Conservation (phyloP, 2,888 invertebrate genomes). For the Odontocerum albicorne region DNA sequence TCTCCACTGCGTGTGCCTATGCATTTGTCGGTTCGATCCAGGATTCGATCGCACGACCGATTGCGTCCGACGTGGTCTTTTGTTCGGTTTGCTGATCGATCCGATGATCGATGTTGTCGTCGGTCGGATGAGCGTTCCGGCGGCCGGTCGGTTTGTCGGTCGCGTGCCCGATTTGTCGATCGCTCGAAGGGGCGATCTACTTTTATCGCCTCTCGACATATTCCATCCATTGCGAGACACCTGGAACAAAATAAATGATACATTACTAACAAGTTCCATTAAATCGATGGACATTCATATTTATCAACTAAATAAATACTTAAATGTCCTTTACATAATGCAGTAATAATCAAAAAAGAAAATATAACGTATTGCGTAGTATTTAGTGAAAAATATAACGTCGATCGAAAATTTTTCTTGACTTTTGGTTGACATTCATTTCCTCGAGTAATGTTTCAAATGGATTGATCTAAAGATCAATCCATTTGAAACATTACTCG, state of each 20-base stretch:
- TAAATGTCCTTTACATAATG: too few species aligned
- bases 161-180: constrained; percentile 6
- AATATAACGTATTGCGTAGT: too few species aligned
- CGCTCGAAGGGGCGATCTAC: constrained; percentile 18
- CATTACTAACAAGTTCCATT: not conserved
- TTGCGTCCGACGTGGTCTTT: constrained; percentile 3
- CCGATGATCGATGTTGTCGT: constrained; percentile 6
- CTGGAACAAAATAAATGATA: constrained; percentile 9
- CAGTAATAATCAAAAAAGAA: too few species aligned
- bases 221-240: constrained; percentile 20
- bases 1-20: not conserved
- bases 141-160: not conserved
- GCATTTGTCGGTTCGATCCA: not conserved
- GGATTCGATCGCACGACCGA: constrained; percentile 7
- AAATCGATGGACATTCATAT: too few species aligned
- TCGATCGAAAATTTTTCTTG: too few species aligned
- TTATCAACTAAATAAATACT: too few species aligned
- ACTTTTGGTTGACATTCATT: too few species aligned
- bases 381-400: too few species aligned
- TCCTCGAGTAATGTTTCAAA: too few species aligned
- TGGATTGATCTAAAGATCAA: too few species aligned
- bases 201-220: constrained; percentile 17
- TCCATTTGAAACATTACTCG: too few species aligned
- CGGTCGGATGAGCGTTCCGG: not conserved
- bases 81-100: constrained; percentile 4